phyloP scores from a whole-genome alignment of 1,140 invertebrate species.

The Calycopis cecrops region DNA sequence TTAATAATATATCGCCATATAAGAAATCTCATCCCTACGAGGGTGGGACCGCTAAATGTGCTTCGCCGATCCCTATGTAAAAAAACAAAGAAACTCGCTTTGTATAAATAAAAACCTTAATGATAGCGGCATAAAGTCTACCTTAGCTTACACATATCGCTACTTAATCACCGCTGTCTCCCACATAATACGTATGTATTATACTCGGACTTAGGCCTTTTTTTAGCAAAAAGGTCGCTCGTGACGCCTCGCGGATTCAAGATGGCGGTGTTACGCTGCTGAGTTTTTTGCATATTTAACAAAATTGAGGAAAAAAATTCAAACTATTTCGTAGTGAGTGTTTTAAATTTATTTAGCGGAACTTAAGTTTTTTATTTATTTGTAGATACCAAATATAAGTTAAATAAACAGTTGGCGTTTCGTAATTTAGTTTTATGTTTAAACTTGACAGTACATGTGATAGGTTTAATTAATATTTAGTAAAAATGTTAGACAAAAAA shows the following conservation, averaged over 20 bases:
- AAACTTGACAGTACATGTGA: too few relatives aligned
- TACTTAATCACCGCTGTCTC: slow-evolving; percentile 65
- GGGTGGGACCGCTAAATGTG: slow-evolving; percentile 54
- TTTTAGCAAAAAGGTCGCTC: slow-evolving; percentile 55
- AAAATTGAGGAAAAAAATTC: slow-evolving; percentile 34
- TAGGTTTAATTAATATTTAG: too few relatives aligned
- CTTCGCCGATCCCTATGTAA: slow-evolving; percentile 51
- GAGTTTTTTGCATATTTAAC: slow-evolving; percentile 36
- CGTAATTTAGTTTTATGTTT: background rate
- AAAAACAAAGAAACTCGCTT: slow-evolving; percentile 38
- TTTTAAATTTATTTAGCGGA: slow-evolving; percentile 5
- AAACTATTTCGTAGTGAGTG: slow-evolving; percentile 4
- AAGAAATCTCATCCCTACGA: slow-evolving; percentile 60
- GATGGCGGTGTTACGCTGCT: slow-evolving; percentile 52
- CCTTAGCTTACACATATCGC: slow-evolving; percentile 23
- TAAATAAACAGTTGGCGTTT: slow-evolving; percentile 4
- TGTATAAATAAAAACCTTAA: slow-evolving; percentile 35
- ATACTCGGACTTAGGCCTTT: slow-evolving; percentile 62
- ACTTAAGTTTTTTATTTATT: background rate
- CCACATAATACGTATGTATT: slow-evolving; percentile 66
- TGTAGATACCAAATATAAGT: slow-evolving; percentile 1
- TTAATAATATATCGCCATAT: slow-evolving; percentile 66
- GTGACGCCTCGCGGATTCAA: slow-evolving; percentile 67
- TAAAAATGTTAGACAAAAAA: too few relatives aligned
- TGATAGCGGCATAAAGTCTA: slow-evolving; percentile 26